Conservation (phyloP, 2,888 invertebrate genomes). For the Melinopterus prodromus region DNA sequence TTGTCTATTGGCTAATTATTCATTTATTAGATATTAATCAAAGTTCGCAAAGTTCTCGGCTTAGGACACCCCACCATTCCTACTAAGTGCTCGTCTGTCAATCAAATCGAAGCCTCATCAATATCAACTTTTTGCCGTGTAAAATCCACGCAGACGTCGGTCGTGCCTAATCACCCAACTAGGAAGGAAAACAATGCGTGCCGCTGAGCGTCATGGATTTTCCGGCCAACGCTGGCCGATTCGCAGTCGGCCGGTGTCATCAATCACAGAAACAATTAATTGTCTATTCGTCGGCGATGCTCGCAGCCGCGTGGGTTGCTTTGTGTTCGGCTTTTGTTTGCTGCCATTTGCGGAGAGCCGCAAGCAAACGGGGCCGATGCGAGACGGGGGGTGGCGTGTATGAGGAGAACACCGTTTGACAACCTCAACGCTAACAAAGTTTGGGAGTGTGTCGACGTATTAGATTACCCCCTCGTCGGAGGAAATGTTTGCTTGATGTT, state of each 20-base stretch:
- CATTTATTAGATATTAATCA: no score
- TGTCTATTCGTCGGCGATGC: constrained; percentile 14
- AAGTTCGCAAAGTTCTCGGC: not conserved
- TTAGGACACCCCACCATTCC: not conserved
- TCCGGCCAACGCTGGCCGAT: constrained; percentile 6
- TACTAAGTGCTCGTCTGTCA: not conserved
- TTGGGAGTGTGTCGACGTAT: not conserved
- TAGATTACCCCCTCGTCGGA: no score
- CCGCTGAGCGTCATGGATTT: constrained; percentile 8
- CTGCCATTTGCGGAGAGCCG: not conserved
- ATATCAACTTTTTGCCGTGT: not conserved
- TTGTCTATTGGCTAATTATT: no score
- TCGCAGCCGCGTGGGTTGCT: not conserved
- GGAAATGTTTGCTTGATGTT: no score
- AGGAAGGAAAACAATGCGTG: constrained; percentile 17
- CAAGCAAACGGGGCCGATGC: not conserved
- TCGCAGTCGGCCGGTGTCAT: not conserved
- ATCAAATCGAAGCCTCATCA: not conserved
- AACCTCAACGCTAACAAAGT: not conserved
- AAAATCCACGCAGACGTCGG: not conserved
- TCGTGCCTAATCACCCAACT: not conserved
- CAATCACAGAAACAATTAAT: constrained; percentile 24
- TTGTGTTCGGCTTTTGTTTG: not conserved
- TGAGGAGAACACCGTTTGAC: not conserved
- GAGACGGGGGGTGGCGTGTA: not conserved